Percentiles rank a stretch among this genome's conserved stretches.
These are phyloP conservation scores for Hafferia zeledoni DNA, from an alignment of 2,797 vertebrate genomes.

Conservation along the genomic window DNA sequence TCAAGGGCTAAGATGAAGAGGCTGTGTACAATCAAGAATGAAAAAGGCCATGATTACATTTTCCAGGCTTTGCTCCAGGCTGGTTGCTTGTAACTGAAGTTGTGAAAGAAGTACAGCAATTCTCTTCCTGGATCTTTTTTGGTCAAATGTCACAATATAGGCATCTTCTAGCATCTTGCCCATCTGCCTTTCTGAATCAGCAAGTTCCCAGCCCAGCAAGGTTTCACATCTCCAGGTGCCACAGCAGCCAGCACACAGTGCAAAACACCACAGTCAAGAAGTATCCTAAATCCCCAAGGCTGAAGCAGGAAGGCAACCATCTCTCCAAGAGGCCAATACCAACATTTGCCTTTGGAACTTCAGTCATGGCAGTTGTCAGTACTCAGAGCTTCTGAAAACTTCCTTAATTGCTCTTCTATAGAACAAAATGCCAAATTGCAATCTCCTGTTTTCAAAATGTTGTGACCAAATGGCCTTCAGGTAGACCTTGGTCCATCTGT, in stretches of 20 bases:
- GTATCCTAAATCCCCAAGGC: background rate
- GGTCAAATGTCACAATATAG: background rate
- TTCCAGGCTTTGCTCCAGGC: conserved; percentile 11
- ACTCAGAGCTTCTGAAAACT: background rate
- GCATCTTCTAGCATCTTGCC: background rate
- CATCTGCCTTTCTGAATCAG: background rate
- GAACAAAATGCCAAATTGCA: background rate
- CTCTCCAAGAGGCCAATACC: background rate
- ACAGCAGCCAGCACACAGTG: background rate
- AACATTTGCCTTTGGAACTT: background rate
- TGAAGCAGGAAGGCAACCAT: background rate
- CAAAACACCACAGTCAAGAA: background rate
- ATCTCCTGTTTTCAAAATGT: background rate
- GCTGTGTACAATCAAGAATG: background rate
- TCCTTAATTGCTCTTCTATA: background rate
- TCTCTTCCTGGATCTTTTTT: background rate
- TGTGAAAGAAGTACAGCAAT: background rate
- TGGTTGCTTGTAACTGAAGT: background rate
- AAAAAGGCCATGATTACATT: background rate
- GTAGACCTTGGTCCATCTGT: background rate
- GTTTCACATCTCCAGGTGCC: background rate
- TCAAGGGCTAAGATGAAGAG: background rate
- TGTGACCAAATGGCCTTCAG: background rate
- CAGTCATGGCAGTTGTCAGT: background rate
- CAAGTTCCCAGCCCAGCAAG: background rate